These are phyloP conservation scores for Callorhinus ursinus DNA, from an alignment of 2,113 vertebrate species.

Conservation along the genomic window DNA sequence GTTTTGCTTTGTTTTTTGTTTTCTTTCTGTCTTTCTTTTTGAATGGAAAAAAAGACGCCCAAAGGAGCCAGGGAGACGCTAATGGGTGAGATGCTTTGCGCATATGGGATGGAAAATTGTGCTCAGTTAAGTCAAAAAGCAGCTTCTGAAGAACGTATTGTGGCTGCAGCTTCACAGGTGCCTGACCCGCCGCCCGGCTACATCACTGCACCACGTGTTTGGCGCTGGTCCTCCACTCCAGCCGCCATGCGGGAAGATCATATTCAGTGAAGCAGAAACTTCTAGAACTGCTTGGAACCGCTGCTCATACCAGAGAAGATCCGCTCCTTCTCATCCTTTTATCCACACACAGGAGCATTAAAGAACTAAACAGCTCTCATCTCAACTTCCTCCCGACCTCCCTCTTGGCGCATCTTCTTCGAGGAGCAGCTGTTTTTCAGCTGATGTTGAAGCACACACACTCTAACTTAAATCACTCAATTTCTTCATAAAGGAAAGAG, in stretches of 20 bases:
- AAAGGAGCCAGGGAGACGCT: conserved; percentile 81
- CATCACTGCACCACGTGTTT: conserved; percentile 84
- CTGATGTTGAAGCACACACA: conserved; percentile 86
- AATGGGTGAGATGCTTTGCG: conserved; percentile 88
- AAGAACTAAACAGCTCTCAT: conserved; percentile 87
- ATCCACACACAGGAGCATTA: conserved; percentile 89
- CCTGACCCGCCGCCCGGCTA: conserved; percentile 82
- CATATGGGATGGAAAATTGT: conserved; percentile 89
- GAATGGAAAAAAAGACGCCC: conserved; percentile 56
- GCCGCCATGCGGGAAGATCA: conserved; percentile 83
- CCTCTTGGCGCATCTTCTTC: conserved; percentile 83
- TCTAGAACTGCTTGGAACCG: conserved; percentile 84
- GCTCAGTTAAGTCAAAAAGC: conserved; percentile 86
- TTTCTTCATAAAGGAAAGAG: conserved; percentile 75
- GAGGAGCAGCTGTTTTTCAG: conserved; percentile 89
- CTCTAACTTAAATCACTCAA: conserved; percentile 81
- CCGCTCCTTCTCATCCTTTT: conserved; percentile 86
- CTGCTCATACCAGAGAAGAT: conserved; percentile 84
- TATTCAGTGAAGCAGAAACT: conserved; percentile 87
- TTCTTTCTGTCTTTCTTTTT: neutral
- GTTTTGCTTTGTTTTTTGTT: neutral
- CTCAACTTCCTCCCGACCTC: conserved; percentile 86
- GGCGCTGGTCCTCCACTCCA: conserved; percentile 82
- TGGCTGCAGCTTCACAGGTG: conserved; percentile 88
- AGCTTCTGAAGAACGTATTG: conserved; percentile 88